Conservation (phyloP, 1,140 invertebrate genomes). For the Cylas formicarius region DNA sequence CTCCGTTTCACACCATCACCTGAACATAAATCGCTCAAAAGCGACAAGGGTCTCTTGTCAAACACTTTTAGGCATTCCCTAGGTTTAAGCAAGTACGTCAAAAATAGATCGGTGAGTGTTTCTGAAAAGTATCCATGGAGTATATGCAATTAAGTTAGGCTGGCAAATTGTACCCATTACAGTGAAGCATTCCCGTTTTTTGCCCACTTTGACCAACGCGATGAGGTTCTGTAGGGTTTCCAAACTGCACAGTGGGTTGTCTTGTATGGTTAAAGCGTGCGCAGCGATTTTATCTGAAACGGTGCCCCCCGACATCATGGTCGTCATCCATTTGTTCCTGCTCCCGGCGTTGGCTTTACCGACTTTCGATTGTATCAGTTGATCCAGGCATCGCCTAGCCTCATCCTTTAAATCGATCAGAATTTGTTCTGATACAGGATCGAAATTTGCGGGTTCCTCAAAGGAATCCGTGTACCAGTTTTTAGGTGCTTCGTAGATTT, state of each 20-base stretch:
- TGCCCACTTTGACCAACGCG: slow-evolving; percentile 72
- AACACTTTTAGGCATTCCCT: slow-evolving; percentile 66
- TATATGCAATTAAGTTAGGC: slow-evolving; percentile 8
- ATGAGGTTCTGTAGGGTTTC: slow-evolving; percentile 63
- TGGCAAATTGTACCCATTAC: slow-evolving; percentile 52
- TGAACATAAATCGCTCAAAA: slow-evolving; percentile 46
- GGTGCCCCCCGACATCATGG: slow-evolving; percentile 72
- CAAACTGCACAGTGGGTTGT: slow-evolving; percentile 77
- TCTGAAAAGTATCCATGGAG: slow-evolving; percentile 41
- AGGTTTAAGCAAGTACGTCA: slow-evolving; percentile 66
- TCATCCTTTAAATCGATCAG: slow-evolving; percentile 51
- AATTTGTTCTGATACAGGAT: slow-evolving; percentile 43
- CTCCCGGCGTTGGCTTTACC: no score
- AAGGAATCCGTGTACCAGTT: slow-evolving; percentile 25
- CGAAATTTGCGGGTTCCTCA: slow-evolving; percentile 35
- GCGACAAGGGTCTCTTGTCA: slow-evolving; percentile 55
- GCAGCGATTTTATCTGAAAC: slow-evolving; percentile 81
- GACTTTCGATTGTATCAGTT: no score
- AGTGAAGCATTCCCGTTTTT: slow-evolving; percentile 64
- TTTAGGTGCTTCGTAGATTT: slow-evolving; percentile 23
- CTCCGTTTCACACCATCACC: slow-evolving; percentile 47
- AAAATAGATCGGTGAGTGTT: slow-evolving; percentile 69
- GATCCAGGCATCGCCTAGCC: slow-evolving; percentile 53
- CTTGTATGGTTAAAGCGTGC: slow-evolving; percentile 72
- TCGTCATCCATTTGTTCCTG: slow-evolving; percentile 75